These are phyloP conservation scores for Parnassius orleans DNA, from an alignment of 2,888 invertebrate species.

Conservation along the genomic window DNA sequence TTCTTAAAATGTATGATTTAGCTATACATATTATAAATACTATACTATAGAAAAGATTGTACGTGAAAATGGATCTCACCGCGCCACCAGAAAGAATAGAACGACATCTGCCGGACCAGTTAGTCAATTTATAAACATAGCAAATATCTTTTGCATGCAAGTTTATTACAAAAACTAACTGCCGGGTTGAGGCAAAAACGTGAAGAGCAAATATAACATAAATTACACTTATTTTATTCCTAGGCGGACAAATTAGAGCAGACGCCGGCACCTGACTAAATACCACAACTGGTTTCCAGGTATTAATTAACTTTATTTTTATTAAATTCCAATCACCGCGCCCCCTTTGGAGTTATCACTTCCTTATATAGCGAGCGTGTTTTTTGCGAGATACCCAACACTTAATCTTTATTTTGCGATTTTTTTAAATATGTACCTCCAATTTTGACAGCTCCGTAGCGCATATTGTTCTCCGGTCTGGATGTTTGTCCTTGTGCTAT, in stretches of 20 bases:
- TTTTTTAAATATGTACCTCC: too few relatives aligned
- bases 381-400: not conserved
- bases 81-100: not conserved
- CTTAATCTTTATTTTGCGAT: not conserved
- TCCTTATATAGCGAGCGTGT: slow-evolving; percentile 29
- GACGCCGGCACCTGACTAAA: slow-evolving; percentile 8
- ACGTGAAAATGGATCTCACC: too few relatives aligned
- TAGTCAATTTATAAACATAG: not conserved
- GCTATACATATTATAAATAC: too few relatives aligned
- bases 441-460: too few relatives aligned
- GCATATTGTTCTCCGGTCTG: too few relatives aligned
- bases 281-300: slow-evolving; percentile 19
- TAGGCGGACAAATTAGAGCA: slow-evolving; percentile 16
- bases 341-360: slow-evolving; percentile 28
- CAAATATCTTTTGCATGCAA: too few relatives aligned
- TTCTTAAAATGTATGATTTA: too few relatives aligned
- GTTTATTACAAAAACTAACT: slow-evolving; percentile 5
- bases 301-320: slow-evolving; percentile 25
- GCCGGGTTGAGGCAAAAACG: slow-evolving; percentile 18
- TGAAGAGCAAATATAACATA: slow-evolving; percentile 2
- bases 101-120: too few relatives aligned
- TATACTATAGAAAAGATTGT: too few relatives aligned
- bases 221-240: slow-evolving; percentile 2
- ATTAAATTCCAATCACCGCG: slow-evolving; percentile 30
- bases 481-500: too few relatives aligned